Conservation (phyloP, 2,888 invertebrate species). For the Xanthia togata region DNA sequence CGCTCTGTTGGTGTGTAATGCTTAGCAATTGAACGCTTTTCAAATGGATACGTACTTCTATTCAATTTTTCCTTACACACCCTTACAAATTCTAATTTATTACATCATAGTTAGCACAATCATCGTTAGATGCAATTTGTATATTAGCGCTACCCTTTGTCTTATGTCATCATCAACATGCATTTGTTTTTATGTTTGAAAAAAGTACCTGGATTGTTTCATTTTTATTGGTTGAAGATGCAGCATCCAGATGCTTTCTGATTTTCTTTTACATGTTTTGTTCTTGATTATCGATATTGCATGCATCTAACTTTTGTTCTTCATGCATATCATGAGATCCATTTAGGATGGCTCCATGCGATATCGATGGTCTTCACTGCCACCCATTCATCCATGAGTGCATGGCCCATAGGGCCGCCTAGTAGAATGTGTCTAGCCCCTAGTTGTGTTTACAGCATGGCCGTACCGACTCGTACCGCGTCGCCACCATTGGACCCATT, state of each 20-base stretch:
- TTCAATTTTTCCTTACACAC: slow-evolving; percentile 58
- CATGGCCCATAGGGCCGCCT: slow-evolving; percentile 88
- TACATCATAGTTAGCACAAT: slow-evolving; percentile 55
- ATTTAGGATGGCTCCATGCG: slow-evolving; percentile 63
- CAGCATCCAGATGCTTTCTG: slow-evolving; percentile 58
- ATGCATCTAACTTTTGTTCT: slow-evolving; percentile 54
- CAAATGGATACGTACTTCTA: slow-evolving; percentile 54
- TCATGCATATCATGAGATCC: slow-evolving; percentile 24
- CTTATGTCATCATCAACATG: slow-evolving; percentile 54
- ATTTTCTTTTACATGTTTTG: slow-evolving; percentile 66
- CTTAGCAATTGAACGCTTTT: slow-evolving; percentile 67
- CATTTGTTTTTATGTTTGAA: slow-evolving; percentile 46
- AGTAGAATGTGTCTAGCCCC: slow-evolving; percentile 90
- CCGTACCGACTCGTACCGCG: slow-evolving; percentile 99
- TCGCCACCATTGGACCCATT: slow-evolving; percentile 97
- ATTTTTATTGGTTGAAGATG: slow-evolving; percentile 20
- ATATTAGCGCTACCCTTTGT: slow-evolving; percentile 55
- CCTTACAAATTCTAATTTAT: slow-evolving; percentile 54
- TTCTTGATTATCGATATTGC: slow-evolving; percentile 73
- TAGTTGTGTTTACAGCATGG: slow-evolving; percentile 95
- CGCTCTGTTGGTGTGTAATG: slow-evolving; percentile 63
- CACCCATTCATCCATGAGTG: slow-evolving; percentile 80
- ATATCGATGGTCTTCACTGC: slow-evolving; percentile 71
- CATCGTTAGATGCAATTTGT: slow-evolving; percentile 52
- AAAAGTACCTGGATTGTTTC: slow-evolving; percentile 61